phyloP scores from a whole-genome alignment of 1,140 invertebrate genomes.

The Drosophila sechellia region DNA sequence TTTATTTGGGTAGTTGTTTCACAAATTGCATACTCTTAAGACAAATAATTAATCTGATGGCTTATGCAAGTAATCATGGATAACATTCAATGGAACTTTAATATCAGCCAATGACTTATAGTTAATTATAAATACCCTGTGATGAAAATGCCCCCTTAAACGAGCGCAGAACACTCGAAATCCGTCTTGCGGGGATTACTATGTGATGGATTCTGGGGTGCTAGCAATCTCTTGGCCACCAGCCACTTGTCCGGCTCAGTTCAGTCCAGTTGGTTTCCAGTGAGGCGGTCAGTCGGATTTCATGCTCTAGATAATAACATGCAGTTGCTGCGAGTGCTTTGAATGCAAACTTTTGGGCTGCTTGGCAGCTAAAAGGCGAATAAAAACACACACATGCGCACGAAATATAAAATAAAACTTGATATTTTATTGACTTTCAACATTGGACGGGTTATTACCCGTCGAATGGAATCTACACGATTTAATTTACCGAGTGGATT shows the following conservation, averaged over 20 bases:
- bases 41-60: not conserved
- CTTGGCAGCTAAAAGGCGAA: slow-evolving; percentile 32
- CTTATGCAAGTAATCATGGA: no score
- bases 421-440: slow-evolving; percentile 78
- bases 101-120: no score
- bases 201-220: slow-evolving; percentile 27
- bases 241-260: slow-evolving; percentile 52
- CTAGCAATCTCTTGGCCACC: slow-evolving; percentile 60
- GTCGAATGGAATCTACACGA: slow-evolving; percentile 50
- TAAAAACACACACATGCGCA: slow-evolving; percentile 32
- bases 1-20: no score
- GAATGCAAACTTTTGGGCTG: slow-evolving; percentile 47
- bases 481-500: slow-evolving; percentile 43
- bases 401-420: slow-evolving; percentile 54
- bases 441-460: slow-evolving; percentile 37
- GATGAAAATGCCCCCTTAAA: slow-evolving; percentile 8
- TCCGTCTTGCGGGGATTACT: slow-evolving; percentile 14
- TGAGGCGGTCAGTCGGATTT: slow-evolving; percentile 66
- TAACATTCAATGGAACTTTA: no score
- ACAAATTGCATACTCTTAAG: not conserved
- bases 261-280: slow-evolving; percentile 30
- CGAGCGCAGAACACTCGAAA: slow-evolving; percentile 35
- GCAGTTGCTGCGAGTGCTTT: slow-evolving; percentile 44
- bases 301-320: slow-evolving; percentile 79
- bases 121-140: not conserved